These are phyloP conservation scores for Philaethria dido DNA, from an alignment of 2,888 invertebrate species.

Conservation along the genomic window DNA sequence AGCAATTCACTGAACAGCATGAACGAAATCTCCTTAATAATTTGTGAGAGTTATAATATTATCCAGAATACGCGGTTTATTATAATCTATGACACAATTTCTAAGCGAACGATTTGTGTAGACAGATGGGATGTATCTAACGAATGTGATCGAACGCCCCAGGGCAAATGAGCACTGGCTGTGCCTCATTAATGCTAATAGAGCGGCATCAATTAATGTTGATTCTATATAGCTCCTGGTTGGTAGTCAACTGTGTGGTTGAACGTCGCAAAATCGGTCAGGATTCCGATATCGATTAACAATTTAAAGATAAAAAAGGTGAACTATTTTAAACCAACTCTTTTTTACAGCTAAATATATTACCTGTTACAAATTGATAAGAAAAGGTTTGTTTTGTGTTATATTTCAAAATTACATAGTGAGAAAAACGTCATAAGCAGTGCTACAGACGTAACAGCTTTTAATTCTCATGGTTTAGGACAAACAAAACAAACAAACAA, in stretches of 20 bases:
- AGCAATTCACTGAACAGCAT: not conserved
- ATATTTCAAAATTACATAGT: not conserved
- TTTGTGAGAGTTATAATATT: not conserved
- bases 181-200: conserved; percentile 73
- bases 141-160: conserved; percentile 54
- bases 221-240: conserved; percentile 57
- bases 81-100: conserved; percentile 46
- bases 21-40: not conserved
- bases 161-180: conserved; percentile 65
- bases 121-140: conserved; percentile 36
- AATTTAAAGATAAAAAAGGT: not conserved
- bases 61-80: not conserved
- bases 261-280: not conserved
- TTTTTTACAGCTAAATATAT: not conserved
- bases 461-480: not conserved
- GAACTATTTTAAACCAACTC: not conserved
- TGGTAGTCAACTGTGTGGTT: conserved; percentile 32
- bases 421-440: not conserved
- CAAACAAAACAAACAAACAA: too few species aligned
- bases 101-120: conserved; percentile 44
- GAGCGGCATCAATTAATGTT: conserved; percentile 70
- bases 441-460: too few species aligned
- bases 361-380: too few species aligned
- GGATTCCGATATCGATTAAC: not conserved
- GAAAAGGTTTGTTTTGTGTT: not conserved